Conservation (phyloP, 2,888 invertebrate genomes). For the Calameuta idolon region DNA sequence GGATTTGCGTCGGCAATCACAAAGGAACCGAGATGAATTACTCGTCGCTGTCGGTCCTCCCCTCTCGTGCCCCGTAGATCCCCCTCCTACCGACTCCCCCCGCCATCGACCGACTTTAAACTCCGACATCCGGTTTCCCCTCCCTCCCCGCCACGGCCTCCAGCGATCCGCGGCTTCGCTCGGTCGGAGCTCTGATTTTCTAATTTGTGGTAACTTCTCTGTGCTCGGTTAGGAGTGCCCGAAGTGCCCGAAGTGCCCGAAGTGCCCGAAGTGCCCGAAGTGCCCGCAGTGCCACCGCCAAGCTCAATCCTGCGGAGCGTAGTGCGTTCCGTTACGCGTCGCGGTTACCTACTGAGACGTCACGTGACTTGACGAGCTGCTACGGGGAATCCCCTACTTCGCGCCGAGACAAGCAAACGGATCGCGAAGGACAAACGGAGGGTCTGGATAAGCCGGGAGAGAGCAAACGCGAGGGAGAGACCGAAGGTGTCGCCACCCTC, state of each 20-base stretch:
- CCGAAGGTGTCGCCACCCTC: background rate
- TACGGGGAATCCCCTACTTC: conserved; percentile 19
- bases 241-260: no score
- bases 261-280: no score
- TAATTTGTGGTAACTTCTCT: conserved; percentile 27
- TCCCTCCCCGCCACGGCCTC: background rate
- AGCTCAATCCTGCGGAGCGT: no score
- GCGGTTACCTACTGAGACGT: background rate
- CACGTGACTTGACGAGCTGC: conserved; percentile 15
- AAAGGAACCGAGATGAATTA: conserved; percentile 38
- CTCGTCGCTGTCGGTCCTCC: conserved; percentile 35
- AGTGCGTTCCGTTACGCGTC: no score
- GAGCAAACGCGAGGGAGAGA: conserved; percentile 13
- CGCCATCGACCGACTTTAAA: background rate
- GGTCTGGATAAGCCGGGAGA: conserved; percentile 2
- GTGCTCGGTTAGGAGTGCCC: no score
- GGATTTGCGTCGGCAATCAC: conserved; percentile 9
- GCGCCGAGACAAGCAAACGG: background rate
- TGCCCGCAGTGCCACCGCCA: no score
- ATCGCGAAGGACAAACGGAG: conserved; percentile 23
- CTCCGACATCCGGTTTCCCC: background rate
- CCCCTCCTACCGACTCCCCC: background rate
- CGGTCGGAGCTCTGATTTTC: conserved; percentile 18
- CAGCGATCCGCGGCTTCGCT: background rate
- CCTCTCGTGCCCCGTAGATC: conserved; percentile 25